These are phyloP conservation scores for Sturnus vulgaris DNA, from an alignment of 2,113 vertebrate species.

Conservation along the genomic window DNA sequence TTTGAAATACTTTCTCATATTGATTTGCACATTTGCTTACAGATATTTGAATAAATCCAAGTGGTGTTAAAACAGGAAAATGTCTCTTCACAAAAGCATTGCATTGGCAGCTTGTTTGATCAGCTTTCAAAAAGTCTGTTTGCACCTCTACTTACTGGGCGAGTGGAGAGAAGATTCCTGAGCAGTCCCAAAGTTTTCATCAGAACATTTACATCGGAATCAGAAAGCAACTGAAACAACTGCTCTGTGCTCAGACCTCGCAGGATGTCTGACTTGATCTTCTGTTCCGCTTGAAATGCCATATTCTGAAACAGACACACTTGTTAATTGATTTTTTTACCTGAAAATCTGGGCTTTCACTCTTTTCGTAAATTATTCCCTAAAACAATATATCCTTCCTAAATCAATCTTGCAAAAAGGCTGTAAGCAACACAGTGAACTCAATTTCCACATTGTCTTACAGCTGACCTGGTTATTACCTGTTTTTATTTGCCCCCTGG, in stretches of 20 bases:
- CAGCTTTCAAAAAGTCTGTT: background rate
- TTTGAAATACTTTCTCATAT: background rate
- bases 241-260: slow-evolving; percentile 95
- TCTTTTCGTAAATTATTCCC: background rate
- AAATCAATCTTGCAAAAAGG: background rate
- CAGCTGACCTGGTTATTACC: background rate
- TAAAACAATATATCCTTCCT: background rate
- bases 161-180: slow-evolving; percentile 93
- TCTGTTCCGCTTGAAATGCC: slow-evolving; percentile 99
- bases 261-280: slow-evolving; percentile 97
- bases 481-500: background rate
- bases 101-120: background rate
- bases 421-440: background rate
- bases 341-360: background rate
- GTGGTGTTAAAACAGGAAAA: background rate
- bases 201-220: slow-evolving; percentile 93
- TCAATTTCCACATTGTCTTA: background rate
- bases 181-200: slow-evolving; percentile 98
- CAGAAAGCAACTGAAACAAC: slow-evolving; percentile 92
- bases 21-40: background rate
- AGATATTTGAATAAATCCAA: background rate
- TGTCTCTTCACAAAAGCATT: background rate
- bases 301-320: slow-evolving; percentile 84
- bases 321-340: background rate
- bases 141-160: slow-evolving; percentile 83